Percentiles rank a stretch among this genome's conserved stretches.
Conservation (phyloP, 2,113 vertebrate species). For the Antechinus flavipes region DNA sequence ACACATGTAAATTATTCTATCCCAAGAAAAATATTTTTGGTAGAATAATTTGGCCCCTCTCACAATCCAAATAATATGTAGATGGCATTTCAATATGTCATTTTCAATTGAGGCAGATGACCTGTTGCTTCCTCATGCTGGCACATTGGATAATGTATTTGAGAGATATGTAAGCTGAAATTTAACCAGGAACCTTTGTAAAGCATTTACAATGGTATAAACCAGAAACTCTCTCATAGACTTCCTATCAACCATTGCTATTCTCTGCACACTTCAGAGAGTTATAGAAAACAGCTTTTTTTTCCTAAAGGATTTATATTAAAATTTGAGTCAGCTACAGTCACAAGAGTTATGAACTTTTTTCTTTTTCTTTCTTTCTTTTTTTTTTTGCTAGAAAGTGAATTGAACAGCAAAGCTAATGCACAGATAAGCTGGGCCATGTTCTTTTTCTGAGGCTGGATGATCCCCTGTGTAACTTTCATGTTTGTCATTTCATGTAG, state of each 20-base stretch:
- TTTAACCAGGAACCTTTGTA: constrained; percentile 26
- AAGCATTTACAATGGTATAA: constrained; percentile 66
- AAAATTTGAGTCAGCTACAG: constrained; percentile 76
- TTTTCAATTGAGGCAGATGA: constrained; percentile 74
- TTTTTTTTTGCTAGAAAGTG: constrained; percentile 66
- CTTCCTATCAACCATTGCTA: constrained; percentile 69
- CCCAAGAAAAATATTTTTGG: constrained; percentile 65
- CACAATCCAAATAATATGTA: constrained; percentile 61
- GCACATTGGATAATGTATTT: constrained; percentile 53
- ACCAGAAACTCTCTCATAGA: constrained; percentile 56
- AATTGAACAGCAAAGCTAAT: constrained; percentile 77
- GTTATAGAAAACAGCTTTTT: constrained; percentile 56
- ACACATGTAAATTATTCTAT: constrained; percentile 69
- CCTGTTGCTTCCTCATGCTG: constrained; percentile 55
- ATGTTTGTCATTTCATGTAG: constrained; percentile 74
- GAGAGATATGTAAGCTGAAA: constrained; percentile 17
- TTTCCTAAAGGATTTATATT: constrained; percentile 65
- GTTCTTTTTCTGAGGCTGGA: constrained; percentile 72
- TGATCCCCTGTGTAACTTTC: constrained; percentile 73
- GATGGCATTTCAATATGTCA: constrained; percentile 67
- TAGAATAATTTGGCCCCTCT: constrained; percentile 75
- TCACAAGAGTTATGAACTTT: constrained; percentile 79
- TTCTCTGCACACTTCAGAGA: constrained; percentile 73
- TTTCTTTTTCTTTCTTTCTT: too few species aligned
- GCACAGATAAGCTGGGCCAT: constrained; percentile 72